Base-by-base conservation (phyloP, 2,888 invertebrate species). In the Sialis fuliginosa region DNA sequence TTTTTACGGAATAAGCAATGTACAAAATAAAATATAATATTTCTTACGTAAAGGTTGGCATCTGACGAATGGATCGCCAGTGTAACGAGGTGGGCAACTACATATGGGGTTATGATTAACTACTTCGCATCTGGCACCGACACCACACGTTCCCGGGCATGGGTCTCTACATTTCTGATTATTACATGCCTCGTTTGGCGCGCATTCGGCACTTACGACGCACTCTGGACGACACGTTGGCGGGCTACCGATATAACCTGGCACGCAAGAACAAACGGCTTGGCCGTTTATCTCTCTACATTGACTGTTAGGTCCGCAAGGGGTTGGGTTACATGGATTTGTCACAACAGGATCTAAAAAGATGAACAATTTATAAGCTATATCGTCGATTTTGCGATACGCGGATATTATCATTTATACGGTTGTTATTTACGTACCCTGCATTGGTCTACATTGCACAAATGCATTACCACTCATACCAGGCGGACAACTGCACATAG, bases 61-160 rank as follows among this genome's bases (percentile, higher is more conserved):
- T 60, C 78, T 72, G 31, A 77, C 65, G 57, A 87, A 87, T 2
- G 86, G 85, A 71, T 85, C 81, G 42, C 86, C 87, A 6, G 75
- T 77, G 55, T 72, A 77, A 44, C 73, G 67, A 30, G 66, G 56
- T 32, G 77, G 77, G 54, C 86, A 87, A 45, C 76, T 77, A 60
- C 86, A 86, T 60, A 83, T 81, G 5, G 86, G 86, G 62, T 79
- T 84, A 57, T 88, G 83, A 60, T 81, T 83, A 44, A 85, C 76
- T 32, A 87, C 81, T 64, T 79, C 75, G 58, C 88, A 88, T 53
- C 71, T 69, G 3, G 87, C 83, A 52, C 69, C 69, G 32, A 82
- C 67, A 22, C 88, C 88, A 58, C 88, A 88, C n/a, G 82, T 75
- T 55, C 84, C 85, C 47, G 75, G 75, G 57, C 88, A 88, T n/a